Evolutionary conservation across 2,888 invertebrate species (phyloP), one percentile per base, ranked within the genome.

Genomic region (Nomada lathburiana): DNA sequence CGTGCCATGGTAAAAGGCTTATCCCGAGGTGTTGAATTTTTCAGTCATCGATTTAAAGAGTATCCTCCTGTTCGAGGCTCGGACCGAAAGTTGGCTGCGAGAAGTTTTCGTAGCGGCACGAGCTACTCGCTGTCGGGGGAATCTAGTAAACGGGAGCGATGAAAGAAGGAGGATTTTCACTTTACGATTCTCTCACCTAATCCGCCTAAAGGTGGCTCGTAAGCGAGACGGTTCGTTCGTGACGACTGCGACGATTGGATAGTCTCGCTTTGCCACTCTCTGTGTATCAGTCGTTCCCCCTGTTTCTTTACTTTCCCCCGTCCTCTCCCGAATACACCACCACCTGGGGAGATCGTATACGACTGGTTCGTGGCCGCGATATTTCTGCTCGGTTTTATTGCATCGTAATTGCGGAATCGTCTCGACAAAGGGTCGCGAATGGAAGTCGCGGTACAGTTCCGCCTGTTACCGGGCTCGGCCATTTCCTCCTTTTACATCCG

Each of bases 161-260:
- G 26, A 36, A 26, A 29, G 72, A 50, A 20, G 72, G 71, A 74
- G 77, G 83, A 86, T 89, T 85, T 89, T 88, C 88, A 83, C 88
- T 88, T 86, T 85, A 84, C 85, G 87, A 85, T 87, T 83, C 82
- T 87, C 87, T 83, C 85, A 80, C 85, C 88, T 89, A 89, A 89
- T 89, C 89, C 89, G 82, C 76, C 83, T 77, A 86, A 87, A 86
- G 83, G 86, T 86, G 77, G 85, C 86, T 88, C 88, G 84, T 86
- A 87, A 86, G 78, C 85, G 85, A 82, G 78, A 80, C 78, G 74
- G 76, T 77, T 70, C 76, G 81, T 86, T 85, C 88, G 85, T 85
- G 82, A 86, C 80, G 80, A 63, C 73, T 79, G 76, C 60, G 79
- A 81, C 83, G 82, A 86, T 86, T 80, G 83, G 80, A 62, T 75